Evolutionary conservation across 2,888 invertebrate species (phyloP), one percentile per base, ranked within the genome.

Genomic region (Acronicta psi): DNA sequence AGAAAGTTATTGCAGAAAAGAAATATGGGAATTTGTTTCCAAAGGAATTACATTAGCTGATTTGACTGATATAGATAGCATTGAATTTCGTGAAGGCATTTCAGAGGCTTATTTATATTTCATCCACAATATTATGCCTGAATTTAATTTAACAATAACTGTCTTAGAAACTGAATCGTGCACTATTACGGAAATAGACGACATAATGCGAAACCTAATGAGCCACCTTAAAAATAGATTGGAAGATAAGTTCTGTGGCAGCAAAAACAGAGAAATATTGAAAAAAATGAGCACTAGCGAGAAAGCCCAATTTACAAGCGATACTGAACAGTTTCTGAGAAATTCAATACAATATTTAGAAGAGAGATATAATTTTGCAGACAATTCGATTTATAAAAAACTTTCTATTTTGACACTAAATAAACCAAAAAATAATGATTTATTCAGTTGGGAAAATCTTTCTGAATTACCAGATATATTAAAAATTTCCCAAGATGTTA

Each of bases 41-140:
- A 45, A 45, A 45, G 31, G 34, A 31, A 11, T 16, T 11, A 34
- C 17, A 31, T 20, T 40, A 50, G 34, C 14, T 17, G 50, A 44
- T 40, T 34, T 38, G 31, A 49, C 50, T 25, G 31, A 50, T 44
- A 29, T 45, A 20, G 20, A 44, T 20, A 53, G 20, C 23, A 45
- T 20, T 53, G 38, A 45, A 36, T 20, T 14, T 29, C 44, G 18
- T 17, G 46, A 54, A 54, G 49, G 49, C 20, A 42, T 56, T 56
- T 56, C 42, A 43, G 47, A 56, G 11, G 47, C 43, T 25, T 56
- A 56, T 56, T 49, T 56, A 18, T 56, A 56, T 17, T 56, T 56
- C 18, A 31, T 56, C 11, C 56, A 56, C 42, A 42, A 56, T 49
- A 14, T 49, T 11, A 49, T 29, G 29, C 29, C 10, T 29, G 29